Percentiles rank a stretch among this genome's conserved stretches.
Evolutionary conservation across 37 sponge, comb jelly and placozoan genomes (phyloP).

Genomic region (Axinella damicornis): DNA sequence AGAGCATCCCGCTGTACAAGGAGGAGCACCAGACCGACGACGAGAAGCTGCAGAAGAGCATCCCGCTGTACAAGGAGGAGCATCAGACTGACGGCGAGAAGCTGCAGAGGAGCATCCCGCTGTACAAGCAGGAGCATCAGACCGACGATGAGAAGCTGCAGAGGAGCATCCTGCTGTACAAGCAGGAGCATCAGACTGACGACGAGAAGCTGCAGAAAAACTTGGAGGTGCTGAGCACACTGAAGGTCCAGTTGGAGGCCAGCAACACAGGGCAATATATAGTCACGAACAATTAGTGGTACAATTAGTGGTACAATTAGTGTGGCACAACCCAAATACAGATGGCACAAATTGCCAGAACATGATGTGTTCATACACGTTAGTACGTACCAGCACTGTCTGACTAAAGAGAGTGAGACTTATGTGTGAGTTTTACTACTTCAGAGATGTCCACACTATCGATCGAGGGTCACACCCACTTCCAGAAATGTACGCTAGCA

Average conservation of each 20-base stretch:
- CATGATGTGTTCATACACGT: too few relatives aligned
- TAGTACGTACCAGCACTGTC: too few relatives aligned
- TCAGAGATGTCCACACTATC: too few relatives aligned
- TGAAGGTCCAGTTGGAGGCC: not conserved
- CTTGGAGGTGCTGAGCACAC: not conserved
- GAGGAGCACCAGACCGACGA: not conserved
- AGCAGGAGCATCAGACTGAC: not conserved
- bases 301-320: too few relatives aligned
- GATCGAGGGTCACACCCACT: too few relatives aligned
- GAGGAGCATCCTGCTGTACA: not conserved
- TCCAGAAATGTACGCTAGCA: too few relatives aligned
- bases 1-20: slow-evolving; percentile 13
- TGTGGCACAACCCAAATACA: too few relatives aligned
- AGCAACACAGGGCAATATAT: slow-evolving; percentile 6
- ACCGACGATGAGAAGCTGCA: not conserved
- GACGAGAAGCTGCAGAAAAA: not conserved
- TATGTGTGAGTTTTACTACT: too few relatives aligned
- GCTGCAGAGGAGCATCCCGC: too few relatives aligned
- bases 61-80: not conserved
- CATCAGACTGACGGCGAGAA: not conserved
- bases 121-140: not conserved
- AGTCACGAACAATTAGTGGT: too few relatives aligned
- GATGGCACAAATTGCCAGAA: too few relatives aligned
- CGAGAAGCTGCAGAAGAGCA: not conserved
- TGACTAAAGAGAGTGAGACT: too few relatives aligned